Evolutionary conservation across 1,140 invertebrate genomes (phyloP), one percentile per base, ranked within the genome.

Genomic region (Euura lappo): DNA sequence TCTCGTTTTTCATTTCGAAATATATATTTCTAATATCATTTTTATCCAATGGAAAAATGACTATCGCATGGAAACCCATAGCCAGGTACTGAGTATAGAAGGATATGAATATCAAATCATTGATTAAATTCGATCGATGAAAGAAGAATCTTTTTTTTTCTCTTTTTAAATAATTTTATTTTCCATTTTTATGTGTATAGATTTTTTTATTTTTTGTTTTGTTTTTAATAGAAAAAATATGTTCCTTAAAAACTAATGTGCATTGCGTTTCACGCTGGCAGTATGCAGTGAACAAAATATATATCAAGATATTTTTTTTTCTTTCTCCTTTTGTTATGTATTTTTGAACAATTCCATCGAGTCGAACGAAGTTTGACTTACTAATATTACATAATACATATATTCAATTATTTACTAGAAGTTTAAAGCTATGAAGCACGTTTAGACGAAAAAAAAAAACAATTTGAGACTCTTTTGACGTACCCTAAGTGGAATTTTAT

Each of bases 61-160:
- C 73, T 72, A 60, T 75, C 71, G 80, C 72, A 78, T 82, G 77
- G 78, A 79, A 80, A 83, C 75, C 77, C 77, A 79, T 81, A 77
- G 78, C 79, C 83, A 85, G 83, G 80, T 84, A 83, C 81, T 82
- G 74, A 77, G 80, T 80, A 83, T 81, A 77, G 69, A 83, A 76
- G 78, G 77, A 79, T 71, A 76, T 80, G 76, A 75, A 76, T 75
- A 78, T 69, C 69, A 60, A 64, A 72, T 74, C 73, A 68, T 71
- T 67, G 71, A 78, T 78, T 78, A 74, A 78, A 75, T 78, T 81
- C 71, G 68, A 77, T 43, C 13, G 75, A 76, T 74, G 66, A 72
- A 45, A 65, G 13, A 11, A 45, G 44, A 66, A 45, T n/a, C 42
- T 60, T 8, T 8, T 60, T 11, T 60, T 60, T 11, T 28, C 28